Evolutionary conservation across 2,888 invertebrate species (phyloP).

Genomic region (Drosophila kuntzei): DNA sequence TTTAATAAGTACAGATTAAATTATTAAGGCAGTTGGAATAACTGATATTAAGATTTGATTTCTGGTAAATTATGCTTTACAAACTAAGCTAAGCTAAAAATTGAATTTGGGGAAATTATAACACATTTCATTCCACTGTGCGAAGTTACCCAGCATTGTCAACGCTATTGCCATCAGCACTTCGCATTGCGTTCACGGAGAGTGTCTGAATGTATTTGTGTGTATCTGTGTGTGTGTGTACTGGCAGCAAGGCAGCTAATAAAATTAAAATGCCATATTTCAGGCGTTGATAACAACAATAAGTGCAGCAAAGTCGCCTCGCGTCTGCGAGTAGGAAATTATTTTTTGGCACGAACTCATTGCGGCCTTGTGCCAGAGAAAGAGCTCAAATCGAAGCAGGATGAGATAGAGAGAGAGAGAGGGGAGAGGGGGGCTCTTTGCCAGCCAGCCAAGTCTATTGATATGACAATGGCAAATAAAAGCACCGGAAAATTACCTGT

Average conservation of each 20-base stretch:
- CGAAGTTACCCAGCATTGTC: constrained; percentile 48
- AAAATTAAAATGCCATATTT: constrained; percentile 83
- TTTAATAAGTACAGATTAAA: too few species aligned
- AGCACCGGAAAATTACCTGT: constrained; percentile 68
- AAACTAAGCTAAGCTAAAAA: background rate
- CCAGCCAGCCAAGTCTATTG: constrained; percentile 54
- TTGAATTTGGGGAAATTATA: background rate
- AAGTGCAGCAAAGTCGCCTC: constrained; percentile 78
- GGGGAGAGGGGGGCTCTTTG: constrained; percentile 8
- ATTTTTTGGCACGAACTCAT: constrained; percentile 78
- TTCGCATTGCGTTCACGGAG: constrained; percentile 19
- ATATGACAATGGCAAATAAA: constrained; percentile 65
- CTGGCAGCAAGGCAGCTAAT: constrained; percentile 70
- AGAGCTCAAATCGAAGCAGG: constrained; percentile 13
- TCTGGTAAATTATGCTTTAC: too few species aligned
- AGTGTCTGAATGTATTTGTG: constrained; percentile 4
- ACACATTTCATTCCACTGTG: constrained; percentile 53
- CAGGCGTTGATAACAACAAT: constrained; percentile 81
- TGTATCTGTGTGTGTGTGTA: constrained; percentile 23
- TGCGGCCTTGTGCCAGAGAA: constrained; percentile 62
- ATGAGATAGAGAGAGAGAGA: background rate
- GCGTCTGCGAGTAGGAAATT: constrained; percentile 69
- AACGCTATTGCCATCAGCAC: constrained; percentile 51
- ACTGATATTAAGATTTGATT: too few species aligned
- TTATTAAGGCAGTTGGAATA: too few species aligned